Evolutionary conservation across 2,797 vertebrate genomes (phyloP).

Genomic region (Pterois miles): DNA sequence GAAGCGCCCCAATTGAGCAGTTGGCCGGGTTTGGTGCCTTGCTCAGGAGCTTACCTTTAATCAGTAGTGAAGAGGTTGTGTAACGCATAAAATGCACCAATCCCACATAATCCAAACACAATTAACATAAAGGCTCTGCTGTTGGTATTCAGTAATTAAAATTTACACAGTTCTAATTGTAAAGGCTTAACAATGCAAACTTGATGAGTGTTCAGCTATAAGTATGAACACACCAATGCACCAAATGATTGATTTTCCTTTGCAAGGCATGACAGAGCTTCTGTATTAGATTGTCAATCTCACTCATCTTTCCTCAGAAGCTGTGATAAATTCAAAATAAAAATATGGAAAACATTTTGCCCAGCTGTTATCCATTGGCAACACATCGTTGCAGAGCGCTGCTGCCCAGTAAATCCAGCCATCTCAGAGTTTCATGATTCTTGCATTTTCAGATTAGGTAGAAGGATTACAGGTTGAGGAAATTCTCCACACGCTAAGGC

Average conservation of each 20-base stretch:
- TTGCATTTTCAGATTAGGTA: slow-evolving; percentile 2
- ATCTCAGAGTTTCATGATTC: slow-evolving; percentile 8
- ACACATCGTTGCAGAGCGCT: background rate
- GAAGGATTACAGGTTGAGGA: background rate
- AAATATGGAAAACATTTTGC: background rate
- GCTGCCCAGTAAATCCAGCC: slow-evolving; percentile 10
- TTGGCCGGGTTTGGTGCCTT: no score
- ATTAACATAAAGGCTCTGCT: background rate
- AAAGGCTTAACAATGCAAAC: background rate
- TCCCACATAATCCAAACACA: background rate
- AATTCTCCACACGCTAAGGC: background rate
- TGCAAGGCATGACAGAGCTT: background rate
- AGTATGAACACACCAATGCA: background rate
- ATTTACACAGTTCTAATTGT: background rate
- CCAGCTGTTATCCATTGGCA: background rate
- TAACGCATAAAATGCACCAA: background rate
- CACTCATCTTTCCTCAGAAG: background rate
- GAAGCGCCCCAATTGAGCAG: no score
- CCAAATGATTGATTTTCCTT: background rate
- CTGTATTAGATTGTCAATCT: background rate
- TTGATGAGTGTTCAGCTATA: background rate
- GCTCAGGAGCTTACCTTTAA: no score
- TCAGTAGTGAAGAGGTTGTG: background rate
- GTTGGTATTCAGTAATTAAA: background rate
- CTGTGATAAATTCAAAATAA: background rate